phyloP scores from a whole-genome alignment of 2,888 invertebrate species.

The Hirtodrosophila duncani region DNA sequence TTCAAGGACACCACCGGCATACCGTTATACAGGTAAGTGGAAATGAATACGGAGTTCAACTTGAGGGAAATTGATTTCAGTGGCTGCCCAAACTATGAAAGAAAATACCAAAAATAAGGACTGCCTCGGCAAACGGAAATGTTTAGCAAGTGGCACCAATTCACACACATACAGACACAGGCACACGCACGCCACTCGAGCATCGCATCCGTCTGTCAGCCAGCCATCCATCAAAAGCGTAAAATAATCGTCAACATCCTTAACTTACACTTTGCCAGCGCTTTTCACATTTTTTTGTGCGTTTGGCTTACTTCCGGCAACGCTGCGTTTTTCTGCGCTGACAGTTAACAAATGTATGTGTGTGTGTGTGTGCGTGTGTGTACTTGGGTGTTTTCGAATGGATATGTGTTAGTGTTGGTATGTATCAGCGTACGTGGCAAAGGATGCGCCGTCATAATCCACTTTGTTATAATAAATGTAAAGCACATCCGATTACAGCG shows the following conservation, averaged over 20 bases:
- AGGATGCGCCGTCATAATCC: slow-evolving; percentile 65
- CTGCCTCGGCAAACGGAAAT: slow-evolving; percentile 33
- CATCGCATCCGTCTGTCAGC: slow-evolving; percentile 22
- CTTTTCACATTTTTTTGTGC: slow-evolving; percentile 21
- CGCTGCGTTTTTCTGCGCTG: slow-evolving; percentile 19
- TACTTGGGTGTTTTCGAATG: slow-evolving; percentile 17
- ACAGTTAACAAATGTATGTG: slow-evolving; percentile 12
- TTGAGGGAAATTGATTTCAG: slow-evolving; percentile 31
- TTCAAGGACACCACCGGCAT: slow-evolving; percentile 91
- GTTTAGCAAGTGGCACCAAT: slow-evolving; percentile 36
- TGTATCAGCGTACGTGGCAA: too few species aligned
- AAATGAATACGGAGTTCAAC: not conserved
- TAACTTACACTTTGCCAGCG: slow-evolving; percentile 43
- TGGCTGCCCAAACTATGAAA: slow-evolving; percentile 34
- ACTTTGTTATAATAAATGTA: slow-evolving; percentile 74
- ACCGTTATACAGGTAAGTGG: slow-evolving; percentile 90
- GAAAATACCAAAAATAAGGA: not conserved
- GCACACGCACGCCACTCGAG: slow-evolving; percentile 7
- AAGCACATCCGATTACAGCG: slow-evolving; percentile 74
- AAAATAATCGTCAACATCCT: slow-evolving; percentile 72
- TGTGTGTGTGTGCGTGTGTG: slow-evolving; percentile 5
- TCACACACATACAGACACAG: slow-evolving; percentile 16
- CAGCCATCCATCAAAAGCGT: slow-evolving; percentile 64
- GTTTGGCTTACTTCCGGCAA: slow-evolving; percentile 48
- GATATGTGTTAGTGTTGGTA: slow-evolving; percentile 22